These are phyloP conservation scores for Acanthosepion lycidas DNA, from an alignment of 2,888 invertebrate genomes.

Conservation along the genomic window DNA sequence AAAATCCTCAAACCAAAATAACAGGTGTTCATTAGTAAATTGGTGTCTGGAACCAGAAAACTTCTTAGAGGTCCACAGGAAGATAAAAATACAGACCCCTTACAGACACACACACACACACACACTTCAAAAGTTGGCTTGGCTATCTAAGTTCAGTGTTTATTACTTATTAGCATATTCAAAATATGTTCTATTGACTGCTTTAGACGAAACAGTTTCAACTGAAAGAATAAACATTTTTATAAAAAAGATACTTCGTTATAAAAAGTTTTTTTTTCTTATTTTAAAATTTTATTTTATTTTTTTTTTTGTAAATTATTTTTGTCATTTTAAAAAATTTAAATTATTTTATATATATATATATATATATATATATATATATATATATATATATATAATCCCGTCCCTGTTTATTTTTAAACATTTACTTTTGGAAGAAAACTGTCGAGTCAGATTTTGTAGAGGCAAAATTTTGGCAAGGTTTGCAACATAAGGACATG, in stretches of 20 bases:
- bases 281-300: too few relatives aligned
- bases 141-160: not conserved
- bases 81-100: not conserved
- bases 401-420: not conserved
- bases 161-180: not conserved
- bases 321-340: not conserved
- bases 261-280: not conserved
- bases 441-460: not conserved
- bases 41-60: conserved; percentile 11
- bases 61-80: not conserved
- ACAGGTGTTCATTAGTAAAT: conserved; percentile 33
- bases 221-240: conserved; percentile 1
- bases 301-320: not conserved
- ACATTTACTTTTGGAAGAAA: not conserved
- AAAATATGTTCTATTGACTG: not conserved
- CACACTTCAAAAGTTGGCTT: not conserved
- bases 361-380: too few relatives aligned
- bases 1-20: conserved; percentile 33
- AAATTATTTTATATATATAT: not conserved
- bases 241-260: not conserved
- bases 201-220: not conserved
- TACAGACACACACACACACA: not conserved
- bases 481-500: not conserved
- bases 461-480: not conserved
- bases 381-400: not conserved